Evolutionary conservation across 2,797 vertebrate genomes (phyloP).

Genomic region (Babyrousa celebensis): DNA sequence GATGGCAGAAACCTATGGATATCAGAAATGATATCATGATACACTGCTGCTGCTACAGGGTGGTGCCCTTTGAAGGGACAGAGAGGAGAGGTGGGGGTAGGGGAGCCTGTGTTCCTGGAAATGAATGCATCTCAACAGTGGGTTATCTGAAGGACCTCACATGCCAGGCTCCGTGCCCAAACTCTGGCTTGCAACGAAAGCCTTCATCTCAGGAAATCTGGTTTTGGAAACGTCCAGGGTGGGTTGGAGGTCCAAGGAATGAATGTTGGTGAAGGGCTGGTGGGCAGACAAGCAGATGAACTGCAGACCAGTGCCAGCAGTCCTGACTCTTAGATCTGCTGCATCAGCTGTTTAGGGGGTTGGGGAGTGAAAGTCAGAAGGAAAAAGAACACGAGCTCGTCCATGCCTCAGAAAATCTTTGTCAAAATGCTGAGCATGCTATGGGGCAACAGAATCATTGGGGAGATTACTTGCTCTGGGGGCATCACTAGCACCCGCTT

Average conservation of each 20-base stretch:
- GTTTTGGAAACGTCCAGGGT: slow-evolving; percentile 22
- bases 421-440: not conserved
- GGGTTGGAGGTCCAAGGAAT: not conserved
- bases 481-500: not conserved
- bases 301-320: not conserved
- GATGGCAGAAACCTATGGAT: slow-evolving; percentile 78
- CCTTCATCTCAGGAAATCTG: slow-evolving; percentile 76
- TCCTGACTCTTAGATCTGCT: not conserved
- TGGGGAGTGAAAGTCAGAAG: not conserved
- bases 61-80: slow-evolving; percentile 87
- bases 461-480: not conserved
- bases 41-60: slow-evolving; percentile 76
- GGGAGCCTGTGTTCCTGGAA: slow-evolving; percentile 89
- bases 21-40: slow-evolving; percentile 88
- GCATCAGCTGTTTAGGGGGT: not conserved
- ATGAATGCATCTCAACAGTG: slow-evolving; percentile 84
- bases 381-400: not conserved
- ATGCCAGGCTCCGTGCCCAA: slow-evolving; percentile 80
- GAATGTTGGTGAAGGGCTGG: not conserved
- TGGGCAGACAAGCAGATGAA: not conserved
- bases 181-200: slow-evolving; percentile 68
- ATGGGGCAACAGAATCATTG: not conserved
- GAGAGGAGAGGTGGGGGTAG: not conserved
- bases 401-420: not conserved
- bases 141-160: slow-evolving; percentile 79